phyloP scores from a whole-genome alignment of 2,888 invertebrate species.

The Watsonalla binaria region DNA sequence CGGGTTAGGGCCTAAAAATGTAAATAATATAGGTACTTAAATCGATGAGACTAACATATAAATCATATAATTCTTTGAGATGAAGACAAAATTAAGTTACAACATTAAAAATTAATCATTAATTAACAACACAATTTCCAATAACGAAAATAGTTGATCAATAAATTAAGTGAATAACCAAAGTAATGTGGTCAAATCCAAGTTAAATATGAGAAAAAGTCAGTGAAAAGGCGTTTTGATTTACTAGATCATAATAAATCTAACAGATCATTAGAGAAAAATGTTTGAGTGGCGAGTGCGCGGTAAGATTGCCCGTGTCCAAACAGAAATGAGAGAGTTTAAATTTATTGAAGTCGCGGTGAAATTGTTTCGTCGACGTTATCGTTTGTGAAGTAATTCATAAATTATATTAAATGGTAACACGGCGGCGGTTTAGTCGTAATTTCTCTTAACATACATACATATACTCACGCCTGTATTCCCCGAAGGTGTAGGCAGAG shows the following conservation, averaged over 20 bases:
- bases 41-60: no score
- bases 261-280: slow-evolving; percentile 43
- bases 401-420: neutral
- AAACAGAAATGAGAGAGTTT: slow-evolving; percentile 32
- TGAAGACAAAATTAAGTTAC: no score
- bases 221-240: slow-evolving; percentile 10
- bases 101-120: no score
- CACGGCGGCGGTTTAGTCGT: neutral
- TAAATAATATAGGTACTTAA: no score
- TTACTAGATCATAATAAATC: slow-evolving; percentile 44
- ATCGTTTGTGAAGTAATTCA: slow-evolving; percentile 7
- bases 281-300: slow-evolving; percentile 25
- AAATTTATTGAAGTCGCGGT: slow-evolving; percentile 27
- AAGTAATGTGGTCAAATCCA: neutral
- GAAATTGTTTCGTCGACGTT: slow-evolving; percentile 19
- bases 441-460: no score
- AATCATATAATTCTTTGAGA: no score
- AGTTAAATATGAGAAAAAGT: neutral
- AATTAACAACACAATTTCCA: no score
- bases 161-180: no score
- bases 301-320: slow-evolving; percentile 43
- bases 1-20: no score
- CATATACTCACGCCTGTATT: no score
- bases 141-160: no score
- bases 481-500: no score